Conservation (phyloP, 1,140 invertebrate species). For the Drosophila quadrilineata region DNA sequence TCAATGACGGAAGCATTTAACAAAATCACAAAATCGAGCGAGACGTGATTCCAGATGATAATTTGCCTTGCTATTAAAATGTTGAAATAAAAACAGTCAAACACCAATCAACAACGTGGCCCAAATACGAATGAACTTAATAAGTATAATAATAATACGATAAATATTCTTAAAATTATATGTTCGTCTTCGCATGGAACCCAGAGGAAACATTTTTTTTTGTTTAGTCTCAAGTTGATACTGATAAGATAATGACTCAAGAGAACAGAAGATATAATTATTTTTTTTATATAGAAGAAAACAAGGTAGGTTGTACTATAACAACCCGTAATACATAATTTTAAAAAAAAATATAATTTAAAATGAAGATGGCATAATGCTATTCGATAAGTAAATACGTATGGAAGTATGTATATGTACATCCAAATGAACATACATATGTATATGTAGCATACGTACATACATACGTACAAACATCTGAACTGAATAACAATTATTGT, state of each 20-base stretch:
- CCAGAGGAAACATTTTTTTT: slow-evolving; percentile 1
- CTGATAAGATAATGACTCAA: slow-evolving; percentile 26
- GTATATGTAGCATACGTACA: not conserved
- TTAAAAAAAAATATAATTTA: slow-evolving; percentile 4
- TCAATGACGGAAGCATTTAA: slow-evolving; percentile 62
- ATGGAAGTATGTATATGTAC: not conserved
- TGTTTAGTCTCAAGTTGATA: not conserved
- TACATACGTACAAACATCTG: not conserved
- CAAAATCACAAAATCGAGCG: slow-evolving; percentile 24
- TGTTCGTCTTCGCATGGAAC: slow-evolving; percentile 24
- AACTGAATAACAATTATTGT: not conserved
- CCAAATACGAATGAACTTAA: slow-evolving; percentile 45
- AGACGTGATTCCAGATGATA: slow-evolving; percentile 64
- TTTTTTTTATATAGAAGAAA: too few relatives aligned
- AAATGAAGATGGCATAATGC: not conserved
- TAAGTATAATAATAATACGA: slow-evolving; percentile 29
- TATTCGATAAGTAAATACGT: not conserved
- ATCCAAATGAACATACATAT: slow-evolving; percentile 1
- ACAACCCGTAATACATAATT: not conserved
- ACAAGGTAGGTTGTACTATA: slow-evolving; percentile 16
- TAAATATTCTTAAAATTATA: slow-evolving; percentile 54
- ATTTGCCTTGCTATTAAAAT: slow-evolving; percentile 61
- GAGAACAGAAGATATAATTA: slow-evolving; percentile 27
- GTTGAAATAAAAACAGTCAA: slow-evolving; percentile 45
- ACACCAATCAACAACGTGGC: slow-evolving; percentile 55